Evolutionary conservation across 2,113 vertebrate genomes (phyloP), one percentile per base, ranked within the genome.

Genomic region (Ondatra zibethicus): DNA sequence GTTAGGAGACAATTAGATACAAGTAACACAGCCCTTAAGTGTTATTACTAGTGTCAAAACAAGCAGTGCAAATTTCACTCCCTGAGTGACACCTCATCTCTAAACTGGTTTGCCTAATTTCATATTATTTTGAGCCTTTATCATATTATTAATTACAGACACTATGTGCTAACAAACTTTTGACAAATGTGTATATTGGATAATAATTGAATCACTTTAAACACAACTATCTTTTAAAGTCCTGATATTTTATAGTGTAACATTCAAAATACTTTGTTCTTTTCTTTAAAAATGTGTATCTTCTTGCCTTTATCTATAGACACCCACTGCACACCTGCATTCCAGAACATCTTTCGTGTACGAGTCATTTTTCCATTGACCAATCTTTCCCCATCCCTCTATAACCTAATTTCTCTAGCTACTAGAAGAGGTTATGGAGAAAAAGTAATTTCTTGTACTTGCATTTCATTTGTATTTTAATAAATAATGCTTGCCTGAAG

Each of bases 71-170:
- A 42, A 65, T 39, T 42, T 27, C 8, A 14, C 23, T 31, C 1
- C 3, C 9, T 39, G 21, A 27, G 19, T 1, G 2, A 77, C 0
- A 80, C 33, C 5, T 42, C 63, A 14, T 13, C 36, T 10, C 0
- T 17, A 9, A 3, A 9, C 21, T 6, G 0, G 6, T 0, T 16
- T 2, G n/a, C 39, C 6, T 6, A 84, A 25, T 36, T 36, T 70
- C 8, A 3, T 0, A 47, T 31, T 36, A n/a, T 55, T 31, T 39
- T 4, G 1, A 77, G 29, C 2, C 68, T 9, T 36, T 72, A 17
- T 2, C 3, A 33, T 36, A 19, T 70, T 58, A 87, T 21, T 55
- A 21, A 73, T 12, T 73, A 82, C 31, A 52, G 68, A 36, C 1
- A 8, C 4, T 72, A 39, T 10, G 11, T 39, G n/a, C 52, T 81